Evolutionary conservation across 2,888 invertebrate genomes (phyloP), one percentile per base, ranked within the genome.

Genomic region (Anarsia innoxiella): DNA sequence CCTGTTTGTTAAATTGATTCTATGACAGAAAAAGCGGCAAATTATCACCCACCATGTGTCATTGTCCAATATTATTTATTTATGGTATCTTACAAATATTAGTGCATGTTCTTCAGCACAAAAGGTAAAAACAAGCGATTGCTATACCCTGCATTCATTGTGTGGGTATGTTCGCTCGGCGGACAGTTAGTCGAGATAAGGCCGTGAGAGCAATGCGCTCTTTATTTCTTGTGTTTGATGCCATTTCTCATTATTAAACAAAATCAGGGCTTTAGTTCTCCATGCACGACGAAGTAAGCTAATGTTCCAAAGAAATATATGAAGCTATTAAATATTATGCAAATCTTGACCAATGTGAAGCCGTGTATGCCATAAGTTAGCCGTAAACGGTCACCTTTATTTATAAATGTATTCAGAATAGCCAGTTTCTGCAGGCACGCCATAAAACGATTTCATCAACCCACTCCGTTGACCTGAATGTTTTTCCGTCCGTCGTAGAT

Each of bases 141-240:
- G n/a, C n/a, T n/a, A n/a, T n/a, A n/a, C n/a, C n/a, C n/a, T n/a
- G n/a, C n/a, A n/a, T n/a, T n/a, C n/a, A n/a, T n/a, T n/a, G n/a
- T n/a, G n/a, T n/a, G n/a, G n/a, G n/a, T n/a, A n/a, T n/a, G n/a
- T n/a, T n/a, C n/a, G n/a, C n/a, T n/a, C 40, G 39, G 48, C 45
- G 48, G 48, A 66, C 66, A 59, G 63, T 61, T 63, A 43, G 1
- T 13, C 3, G 12, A 13, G 11, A 37, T 31, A 37, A 53, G 42
- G 47, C 54, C 62, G 60, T 65, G 63, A 45, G 59, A 66, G 46
- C 41, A 45, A 51, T 51, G 45, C 46, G 36, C 47, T 52, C 45
- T 10, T 12, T 12, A 23, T 12, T 31, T 32, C 26, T 25, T 33
- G 28, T 29, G 9, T n/a, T n/a, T 16, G 13, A 19, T 33, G 31